phyloP scores from a whole-genome alignment of 2,888 invertebrate genomes.

The Carcina quercana region DNA sequence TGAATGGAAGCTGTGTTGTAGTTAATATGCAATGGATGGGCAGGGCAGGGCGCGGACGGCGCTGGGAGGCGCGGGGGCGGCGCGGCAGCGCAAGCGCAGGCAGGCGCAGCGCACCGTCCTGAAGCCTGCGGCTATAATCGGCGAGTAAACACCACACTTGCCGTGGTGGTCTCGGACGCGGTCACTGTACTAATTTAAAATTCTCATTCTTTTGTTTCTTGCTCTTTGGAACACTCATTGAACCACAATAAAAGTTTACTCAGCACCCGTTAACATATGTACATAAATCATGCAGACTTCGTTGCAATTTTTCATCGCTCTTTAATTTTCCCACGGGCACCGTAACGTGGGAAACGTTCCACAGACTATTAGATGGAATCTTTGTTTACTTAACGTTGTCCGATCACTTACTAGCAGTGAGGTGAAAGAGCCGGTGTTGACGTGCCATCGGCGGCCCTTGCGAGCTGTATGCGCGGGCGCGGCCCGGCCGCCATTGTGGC shows the following conservation, averaged over 20 bases:
- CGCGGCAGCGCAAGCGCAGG: no score
- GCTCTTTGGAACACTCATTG: slow-evolving; percentile 23
- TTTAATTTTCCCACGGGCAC: background rate
- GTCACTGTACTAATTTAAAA: slow-evolving; percentile 37
- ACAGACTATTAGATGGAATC: slow-evolving; percentile 13
- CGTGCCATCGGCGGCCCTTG: slow-evolving; percentile 23
- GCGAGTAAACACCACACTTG: slow-evolving; percentile 23
- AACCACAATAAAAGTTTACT: slow-evolving; percentile 18
- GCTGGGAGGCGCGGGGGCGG: no score
- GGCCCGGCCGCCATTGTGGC: slow-evolving; percentile 50
- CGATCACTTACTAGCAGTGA: slow-evolving; percentile 25
- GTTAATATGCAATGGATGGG: no score
- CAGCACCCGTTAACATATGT: slow-evolving; percentile 8
- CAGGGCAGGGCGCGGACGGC: no score
- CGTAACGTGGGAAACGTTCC: slow-evolving; percentile 30
- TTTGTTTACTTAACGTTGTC: slow-evolving; percentile 36
- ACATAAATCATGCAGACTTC: background rate
- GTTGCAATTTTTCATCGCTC: no score
- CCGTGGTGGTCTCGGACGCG: slow-evolving; percentile 26
- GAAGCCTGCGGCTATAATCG: slow-evolving; percentile 22
- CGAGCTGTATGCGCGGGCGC: slow-evolving; percentile 35
- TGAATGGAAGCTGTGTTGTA: background rate
- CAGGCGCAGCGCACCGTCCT: no score
- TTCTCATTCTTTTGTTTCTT: slow-evolving; percentile 27
- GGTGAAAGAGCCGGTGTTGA: slow-evolving; percentile 34